phyloP scores from a whole-genome alignment of 2,113 vertebrate species.

The Isichthys henryi region DNA sequence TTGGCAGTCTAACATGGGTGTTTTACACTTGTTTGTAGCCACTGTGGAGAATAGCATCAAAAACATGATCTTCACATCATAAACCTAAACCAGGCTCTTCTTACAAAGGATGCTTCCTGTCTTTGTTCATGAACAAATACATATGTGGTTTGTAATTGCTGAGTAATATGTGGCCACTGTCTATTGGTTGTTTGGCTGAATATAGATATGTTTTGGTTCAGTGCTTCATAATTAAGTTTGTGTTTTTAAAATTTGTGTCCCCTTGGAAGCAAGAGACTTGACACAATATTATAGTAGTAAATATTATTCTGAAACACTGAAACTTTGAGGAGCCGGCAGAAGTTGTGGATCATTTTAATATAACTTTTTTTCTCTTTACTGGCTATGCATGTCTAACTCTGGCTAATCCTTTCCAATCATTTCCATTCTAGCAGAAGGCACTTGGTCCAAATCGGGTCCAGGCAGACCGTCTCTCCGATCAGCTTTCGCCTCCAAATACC shows the following conservation, averaged over 20 bases:
- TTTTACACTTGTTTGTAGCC: too few species aligned
- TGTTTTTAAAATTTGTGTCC: background rate
- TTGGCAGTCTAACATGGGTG: too few species aligned
- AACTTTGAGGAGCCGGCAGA: background rate
- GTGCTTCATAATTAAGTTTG: background rate
- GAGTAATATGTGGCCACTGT: background rate
- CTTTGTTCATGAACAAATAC: background rate
- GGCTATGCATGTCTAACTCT: background rate
- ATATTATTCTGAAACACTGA: background rate
- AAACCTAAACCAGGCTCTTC: background rate
- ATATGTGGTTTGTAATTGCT: background rate
- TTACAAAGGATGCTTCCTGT: background rate
- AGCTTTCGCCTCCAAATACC: background rate
- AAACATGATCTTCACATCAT: background rate
- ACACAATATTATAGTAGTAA: too few species aligned
- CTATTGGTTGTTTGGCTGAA: background rate
- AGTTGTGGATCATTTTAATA: background rate
- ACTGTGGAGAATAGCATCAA: background rate
- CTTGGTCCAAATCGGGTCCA: background rate
- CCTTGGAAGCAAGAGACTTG: background rate
- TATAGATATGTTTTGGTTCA: background rate
- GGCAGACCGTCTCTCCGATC: background rate
- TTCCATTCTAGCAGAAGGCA: background rate
- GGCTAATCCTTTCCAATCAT: background rate
- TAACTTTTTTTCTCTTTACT: background rate